phyloP scores from a whole-genome alignment of 1,140 invertebrate species.

The Drosophila triauraria region DNA sequence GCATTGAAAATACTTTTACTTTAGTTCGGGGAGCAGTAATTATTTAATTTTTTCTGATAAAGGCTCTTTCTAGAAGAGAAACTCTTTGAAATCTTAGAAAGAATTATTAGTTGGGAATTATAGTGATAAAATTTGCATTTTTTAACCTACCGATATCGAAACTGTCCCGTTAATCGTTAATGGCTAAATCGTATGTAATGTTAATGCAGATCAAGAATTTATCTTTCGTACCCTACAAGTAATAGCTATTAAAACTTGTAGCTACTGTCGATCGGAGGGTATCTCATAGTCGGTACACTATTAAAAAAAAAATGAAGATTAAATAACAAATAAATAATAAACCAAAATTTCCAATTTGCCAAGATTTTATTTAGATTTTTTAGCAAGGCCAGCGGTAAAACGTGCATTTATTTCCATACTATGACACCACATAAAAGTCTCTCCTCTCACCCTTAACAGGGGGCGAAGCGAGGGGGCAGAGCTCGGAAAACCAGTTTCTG shows the following conservation, averaged over 20 bases:
- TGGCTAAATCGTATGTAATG: no score
- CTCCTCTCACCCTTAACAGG: slow-evolving; percentile 35
- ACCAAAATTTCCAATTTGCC: slow-evolving; percentile 68
- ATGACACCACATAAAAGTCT: slow-evolving; percentile 69
- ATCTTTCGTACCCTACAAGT: no score
- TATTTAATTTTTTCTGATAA: no score
- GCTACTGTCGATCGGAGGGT: background rate
- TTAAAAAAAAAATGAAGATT: background rate
- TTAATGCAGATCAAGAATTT: no score
- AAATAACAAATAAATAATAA: slow-evolving; percentile 17
- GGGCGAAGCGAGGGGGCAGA: slow-evolving; percentile 9
- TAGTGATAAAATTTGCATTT: no score
- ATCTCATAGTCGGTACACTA: background rate
- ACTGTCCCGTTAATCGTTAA: no score
- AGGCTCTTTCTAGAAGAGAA: no score
- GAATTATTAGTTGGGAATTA: no score
- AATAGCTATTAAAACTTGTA: no score
- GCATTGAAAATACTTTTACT: background rate
- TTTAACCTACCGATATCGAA: no score
- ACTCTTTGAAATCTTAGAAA: no score
- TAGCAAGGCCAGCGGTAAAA: slow-evolving; percentile 34
- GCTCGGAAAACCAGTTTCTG: slow-evolving; percentile 71
- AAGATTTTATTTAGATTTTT: slow-evolving; percentile 65
- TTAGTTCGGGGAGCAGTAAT: no score
- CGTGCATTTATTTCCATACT: slow-evolving; percentile 64